Evolutionary conservation across 2,113 vertebrate species (phyloP), one percentile per base, ranked within the genome.

Genomic region (Cyanocitta stelleri): DNA sequence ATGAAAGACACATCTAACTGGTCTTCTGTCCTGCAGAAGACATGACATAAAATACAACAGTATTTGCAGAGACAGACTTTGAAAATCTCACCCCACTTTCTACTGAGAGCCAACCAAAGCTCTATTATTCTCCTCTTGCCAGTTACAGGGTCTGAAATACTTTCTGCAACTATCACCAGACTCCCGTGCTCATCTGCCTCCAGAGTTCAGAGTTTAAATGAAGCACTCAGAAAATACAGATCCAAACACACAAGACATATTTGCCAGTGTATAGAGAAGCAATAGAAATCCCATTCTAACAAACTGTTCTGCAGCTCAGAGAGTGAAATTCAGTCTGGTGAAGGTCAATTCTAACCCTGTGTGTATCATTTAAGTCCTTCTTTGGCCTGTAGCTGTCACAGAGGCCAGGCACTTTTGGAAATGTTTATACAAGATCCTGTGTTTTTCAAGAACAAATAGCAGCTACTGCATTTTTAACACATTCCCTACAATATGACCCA

Each of bases 201-300:
- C 56, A 56, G 48, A 90, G 78, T 67, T 87, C 81, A 85, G 49
- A 62, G 74, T 77, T 89, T 78, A 90, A 89, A 84, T 58, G 67
- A 69, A 80, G 55, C 33, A 51, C 51, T 83, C 72, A 37, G 56
- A 90, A 90, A 94, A 83, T 59, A 96, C 3, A 85, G 85, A 93
- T 35, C 59, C 71, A 71, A 92, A 72, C 24, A 89, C 33, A 18
- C 21, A 66, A 80, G 68, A 84, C 35, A 1, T 71, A 81, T 97
- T 83, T 95, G 68, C 59, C 15, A 67, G 43, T 0, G 0, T 46
- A 55, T 3, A 44, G 51, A 94, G 59, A 71, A 71, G 75, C 79
- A 83, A 90, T 32, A 92, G 46, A 93, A 92, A 93, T 48, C 24
- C 35, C 24, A 59, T 61, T 83, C 79, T 84, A 87, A 55, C 81